Conservation (phyloP, 2,888 invertebrate species). For the Ophioninae sp. region DNA sequence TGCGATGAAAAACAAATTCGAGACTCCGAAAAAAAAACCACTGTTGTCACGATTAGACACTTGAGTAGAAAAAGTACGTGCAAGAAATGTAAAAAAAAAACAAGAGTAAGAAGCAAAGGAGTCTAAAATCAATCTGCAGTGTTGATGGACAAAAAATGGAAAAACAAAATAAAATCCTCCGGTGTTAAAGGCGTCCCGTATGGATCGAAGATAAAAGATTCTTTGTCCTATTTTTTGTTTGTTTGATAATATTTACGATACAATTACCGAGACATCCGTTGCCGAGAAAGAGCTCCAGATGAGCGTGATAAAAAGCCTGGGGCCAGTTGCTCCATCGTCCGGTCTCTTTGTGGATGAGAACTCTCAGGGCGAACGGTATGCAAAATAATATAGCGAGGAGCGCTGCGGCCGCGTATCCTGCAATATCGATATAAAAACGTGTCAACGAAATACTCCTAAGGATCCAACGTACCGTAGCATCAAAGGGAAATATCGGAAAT, state of each 20-base stretch:
- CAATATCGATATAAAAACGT: conserved; percentile 63
- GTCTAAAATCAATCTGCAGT: not conserved
- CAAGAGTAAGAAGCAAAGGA: not conserved
- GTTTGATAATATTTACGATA: conserved; percentile 23
- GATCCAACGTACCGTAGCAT: not conserved
- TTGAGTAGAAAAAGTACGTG: not conserved
- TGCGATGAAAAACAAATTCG: conserved; percentile 67
- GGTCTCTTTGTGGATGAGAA: conserved; percentile 85
- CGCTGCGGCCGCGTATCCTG: conserved; percentile 90
- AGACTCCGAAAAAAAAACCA: not conserved
- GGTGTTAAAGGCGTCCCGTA: not conserved
- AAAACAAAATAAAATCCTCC: not conserved
- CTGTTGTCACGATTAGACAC: not conserved
- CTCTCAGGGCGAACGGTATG: conserved; percentile 86
- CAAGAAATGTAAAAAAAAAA: too few species aligned
- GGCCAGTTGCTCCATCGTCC: conserved; percentile 85
- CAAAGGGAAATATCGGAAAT: conserved; percentile 16
- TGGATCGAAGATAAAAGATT: too few species aligned
- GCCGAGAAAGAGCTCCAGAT: conserved; percentile 87
- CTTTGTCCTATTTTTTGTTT: not conserved
- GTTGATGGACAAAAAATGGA: not conserved
- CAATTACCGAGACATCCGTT: conserved; percentile 86
- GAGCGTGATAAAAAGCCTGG: conserved; percentile 87
- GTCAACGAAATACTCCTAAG: conserved; percentile 4
- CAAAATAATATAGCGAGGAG: conserved; percentile 87